Evolutionary conservation across 2,888 invertebrate genomes (phyloP), one percentile per base, ranked within the genome.

Genomic region (Pammene fasciana): DNA sequence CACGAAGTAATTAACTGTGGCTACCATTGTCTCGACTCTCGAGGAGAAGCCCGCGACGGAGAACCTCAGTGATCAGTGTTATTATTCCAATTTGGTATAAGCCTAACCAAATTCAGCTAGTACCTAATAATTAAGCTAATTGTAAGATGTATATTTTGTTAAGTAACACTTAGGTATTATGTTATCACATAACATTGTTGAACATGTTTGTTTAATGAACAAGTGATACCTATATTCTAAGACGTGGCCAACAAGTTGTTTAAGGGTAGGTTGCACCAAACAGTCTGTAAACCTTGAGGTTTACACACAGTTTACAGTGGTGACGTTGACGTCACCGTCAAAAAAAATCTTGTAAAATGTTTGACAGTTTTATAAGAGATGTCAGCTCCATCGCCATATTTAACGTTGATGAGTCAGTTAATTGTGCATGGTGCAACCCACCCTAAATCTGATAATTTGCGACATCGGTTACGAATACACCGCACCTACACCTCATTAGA

Each of bases 31-130:
- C 79, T 79, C 78, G 78, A 79, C 76, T 80, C 79, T 79, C 78
- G 78, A 79, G 76, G 79, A 75, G 76, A 75, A 76, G 72, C 72
- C 74, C 65, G 75, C 76, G 81, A 80, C 79, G 80, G 84, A 79
- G 75, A 76, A 80, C 81, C 81, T 82, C 79, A 79, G 82, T 83
- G 84, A 84, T 84, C 87, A 85, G 82, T 86, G 83, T 85, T 85
- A 74, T 71, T 79, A 88, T 90, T 89, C 87, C 87, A 86, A 81
- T 87, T 90, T 88, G 90, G 89, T 68, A 68, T 87, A 84, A 79
- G 82, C 72, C 78, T 78, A 86, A 88, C 88, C 89, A 87, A 86
- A 87, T 85, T 84, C 82, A 81, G 81, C 82, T 87, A 86, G 89
- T 90, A 90, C 89, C 88, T 90, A 86, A 88, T 83, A 86, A 88